These are phyloP conservation scores for Clarias pachynema DNA, from an alignment of 2,797 vertebrate genomes.

Conservation along the genomic window DNA sequence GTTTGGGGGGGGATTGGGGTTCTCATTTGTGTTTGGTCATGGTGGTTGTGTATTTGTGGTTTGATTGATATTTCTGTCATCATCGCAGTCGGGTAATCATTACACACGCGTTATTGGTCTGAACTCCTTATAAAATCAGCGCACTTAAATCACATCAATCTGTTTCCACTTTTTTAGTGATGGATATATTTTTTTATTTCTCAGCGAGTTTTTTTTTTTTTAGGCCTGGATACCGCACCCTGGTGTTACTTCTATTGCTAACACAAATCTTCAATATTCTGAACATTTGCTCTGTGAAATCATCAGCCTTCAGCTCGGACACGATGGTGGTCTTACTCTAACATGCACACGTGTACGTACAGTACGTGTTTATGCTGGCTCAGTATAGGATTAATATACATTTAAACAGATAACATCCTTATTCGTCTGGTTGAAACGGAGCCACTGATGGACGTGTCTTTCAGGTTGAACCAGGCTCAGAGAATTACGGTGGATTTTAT, in stretches of 20 bases:
- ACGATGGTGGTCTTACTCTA: constrained; percentile 50
- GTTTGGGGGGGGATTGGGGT: no score
- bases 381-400: constrained; percentile 51
- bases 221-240: background rate
- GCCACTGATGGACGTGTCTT: constrained; percentile 27
- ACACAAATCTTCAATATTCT: constrained; percentile 47
- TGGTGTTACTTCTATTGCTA: constrained; percentile 21
- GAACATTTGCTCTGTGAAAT: constrained; percentile 66
- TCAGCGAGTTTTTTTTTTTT: background rate
- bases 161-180: background rate
- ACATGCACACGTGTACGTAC: constrained; percentile 46
- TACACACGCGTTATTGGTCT: background rate
- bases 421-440: constrained; percentile 65
- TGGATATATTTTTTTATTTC: background rate
- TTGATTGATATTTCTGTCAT: background rate
- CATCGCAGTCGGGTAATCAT: background rate
- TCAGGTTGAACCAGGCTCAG: constrained; percentile 20
- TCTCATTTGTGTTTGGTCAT: background rate
- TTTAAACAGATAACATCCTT: constrained; percentile 69
- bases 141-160: background rate
- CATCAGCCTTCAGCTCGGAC: constrained; percentile 67
- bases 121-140: background rate
- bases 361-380: constrained; percentile 65
- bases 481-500: constrained; percentile 48
- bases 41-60: background rate